A percentile compares a stretch with the other conserved stretches of the same genome.
phyloP scores from a whole-genome alignment of 2,113 vertebrate species.

The Mustelus asterias region DNA sequence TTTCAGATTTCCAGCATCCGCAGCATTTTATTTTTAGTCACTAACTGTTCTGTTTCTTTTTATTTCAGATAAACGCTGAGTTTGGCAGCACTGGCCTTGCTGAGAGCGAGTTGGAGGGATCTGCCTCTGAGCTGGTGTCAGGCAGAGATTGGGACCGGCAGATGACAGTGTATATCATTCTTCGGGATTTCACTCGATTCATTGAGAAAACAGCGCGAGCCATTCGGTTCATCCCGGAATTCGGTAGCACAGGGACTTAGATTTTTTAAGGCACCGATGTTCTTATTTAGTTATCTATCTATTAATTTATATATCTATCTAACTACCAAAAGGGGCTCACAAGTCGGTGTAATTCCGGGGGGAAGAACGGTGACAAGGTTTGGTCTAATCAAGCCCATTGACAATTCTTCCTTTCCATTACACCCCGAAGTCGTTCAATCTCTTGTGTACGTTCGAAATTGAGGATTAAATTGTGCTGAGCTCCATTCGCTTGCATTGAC shows the following conservation, averaged over 20 bases:
- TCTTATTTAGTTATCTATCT: not conserved
- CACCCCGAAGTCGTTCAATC: not conserved
- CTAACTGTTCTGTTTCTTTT: not conserved
- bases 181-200: slow-evolving; percentile 60
- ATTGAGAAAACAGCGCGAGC: slow-evolving; percentile 57
- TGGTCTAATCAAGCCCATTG: not conserved
- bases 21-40: no score
- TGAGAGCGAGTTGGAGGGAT: slow-evolving; percentile 38
- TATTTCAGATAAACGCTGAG: slow-evolving; percentile 30
- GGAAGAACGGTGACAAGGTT: not conserved
- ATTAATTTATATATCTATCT: not conserved
- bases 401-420: not conserved
- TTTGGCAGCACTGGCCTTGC: not conserved
- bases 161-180: slow-evolving; percentile 56
- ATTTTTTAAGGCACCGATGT: not conserved
- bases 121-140: slow-evolving; percentile 45
- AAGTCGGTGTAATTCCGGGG: not conserved
- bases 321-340: no score
- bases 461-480: not conserved
- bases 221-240: slow-evolving; percentile 41
- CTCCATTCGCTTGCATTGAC: not conserved
- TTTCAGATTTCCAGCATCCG: no score
- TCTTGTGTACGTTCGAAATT: no score
- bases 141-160: slow-evolving; percentile 53
- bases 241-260: not conserved